phyloP scores from a whole-genome alignment of 1,140 invertebrate genomes.

The Maconellicoccus hirsutus region DNA sequence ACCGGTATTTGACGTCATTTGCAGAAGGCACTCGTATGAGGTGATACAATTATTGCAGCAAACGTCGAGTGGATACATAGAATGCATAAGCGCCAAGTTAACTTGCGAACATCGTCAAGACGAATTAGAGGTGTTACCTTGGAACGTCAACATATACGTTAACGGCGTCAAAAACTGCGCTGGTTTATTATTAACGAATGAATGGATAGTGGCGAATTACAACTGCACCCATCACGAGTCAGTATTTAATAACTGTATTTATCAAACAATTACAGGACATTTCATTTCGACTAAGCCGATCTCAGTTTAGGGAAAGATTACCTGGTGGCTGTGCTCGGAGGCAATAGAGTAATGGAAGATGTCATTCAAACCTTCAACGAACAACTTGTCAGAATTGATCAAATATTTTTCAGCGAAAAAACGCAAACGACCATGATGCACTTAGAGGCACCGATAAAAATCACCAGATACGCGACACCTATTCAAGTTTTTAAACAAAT shows the following conservation, averaged over 20 bases:
- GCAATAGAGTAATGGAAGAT: not conserved
- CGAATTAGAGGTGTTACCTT: conserved; percentile 38
- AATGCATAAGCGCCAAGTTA: not conserved
- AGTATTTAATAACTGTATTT: not conserved
- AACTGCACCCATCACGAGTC: not conserved
- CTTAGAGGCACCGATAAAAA: conserved; percentile 31
- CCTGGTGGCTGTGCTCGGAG: conserved; percentile 21
- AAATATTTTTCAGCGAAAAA: conserved; percentile 29
- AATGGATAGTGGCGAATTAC: conserved; percentile 15
- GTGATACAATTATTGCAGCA: too few species aligned
- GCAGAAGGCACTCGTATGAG: too few species aligned
- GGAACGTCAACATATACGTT: conserved; percentile 52
- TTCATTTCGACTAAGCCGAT: too few species aligned
- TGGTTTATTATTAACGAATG: conserved; percentile 46
- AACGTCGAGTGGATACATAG: too few species aligned
- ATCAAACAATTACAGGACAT: too few species aligned
- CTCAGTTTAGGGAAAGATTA: not conserved
- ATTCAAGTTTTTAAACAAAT: conserved; percentile 21
- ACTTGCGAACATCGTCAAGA: not conserved
- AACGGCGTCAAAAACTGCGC: conserved; percentile 52
- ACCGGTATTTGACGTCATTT: too few species aligned
- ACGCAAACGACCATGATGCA: conserved; percentile 34
- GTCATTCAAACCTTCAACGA: conserved; percentile 50
- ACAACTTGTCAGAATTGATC: conserved; percentile 38
- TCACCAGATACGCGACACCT: conserved; percentile 33